Evolutionary conservation across 2,113 vertebrate genomes (phyloP), one percentile per base, ranked within the genome.

Genomic region (Percopsis transmontana): DNA sequence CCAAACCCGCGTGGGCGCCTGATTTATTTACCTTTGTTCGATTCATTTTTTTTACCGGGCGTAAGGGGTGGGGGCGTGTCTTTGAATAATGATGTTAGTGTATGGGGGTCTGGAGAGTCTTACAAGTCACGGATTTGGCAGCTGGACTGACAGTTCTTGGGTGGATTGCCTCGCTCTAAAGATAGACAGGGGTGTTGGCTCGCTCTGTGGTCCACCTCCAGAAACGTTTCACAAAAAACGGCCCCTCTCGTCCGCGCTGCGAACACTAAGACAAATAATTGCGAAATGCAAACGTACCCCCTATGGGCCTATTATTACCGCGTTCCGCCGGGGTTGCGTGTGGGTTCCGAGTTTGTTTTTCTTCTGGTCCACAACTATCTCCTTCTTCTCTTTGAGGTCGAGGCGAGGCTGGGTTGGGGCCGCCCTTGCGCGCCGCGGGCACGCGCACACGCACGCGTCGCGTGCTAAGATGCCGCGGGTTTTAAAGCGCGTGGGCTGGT

Each of bases 171-270:
- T 68, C 59, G 75, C 81, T 88, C 90, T 88, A 91, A 90, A 92
- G 86, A 92, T 92, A 92, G 90, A 88, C 84, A 71, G 68, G 90
- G 90, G 89, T 89, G 91, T 91, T 82, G 88, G 87, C 76, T 83
- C 61, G 64, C 71, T 90, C 85, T 90, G 86, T 83, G 89, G 87
- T 90, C 85, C 81, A 53, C 72, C 47, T 87, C 62, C 76, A 86
- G 86, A 87, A 85, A 90, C 84, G 76, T 72, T 82, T 74, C 58
- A 77, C 66, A 77, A 66, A 60, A 76, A 89, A 86, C 58, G 82
- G 73, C 72, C 82, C 83, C 81, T 81, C 85, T 81, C 79, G 53
- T 47, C 12, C 54, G 50, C 62, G 51, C 56, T 70, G 88, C 53
- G 74, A 84, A 79, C 72, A 75, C 68, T 70, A 87, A 87, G 74